Percentiles rank a stretch among this genome's conserved stretches.
These are phyloP conservation scores for Ophion slaviceki DNA, from an alignment of 2,888 invertebrate genomes.

Conservation along the genomic window DNA sequence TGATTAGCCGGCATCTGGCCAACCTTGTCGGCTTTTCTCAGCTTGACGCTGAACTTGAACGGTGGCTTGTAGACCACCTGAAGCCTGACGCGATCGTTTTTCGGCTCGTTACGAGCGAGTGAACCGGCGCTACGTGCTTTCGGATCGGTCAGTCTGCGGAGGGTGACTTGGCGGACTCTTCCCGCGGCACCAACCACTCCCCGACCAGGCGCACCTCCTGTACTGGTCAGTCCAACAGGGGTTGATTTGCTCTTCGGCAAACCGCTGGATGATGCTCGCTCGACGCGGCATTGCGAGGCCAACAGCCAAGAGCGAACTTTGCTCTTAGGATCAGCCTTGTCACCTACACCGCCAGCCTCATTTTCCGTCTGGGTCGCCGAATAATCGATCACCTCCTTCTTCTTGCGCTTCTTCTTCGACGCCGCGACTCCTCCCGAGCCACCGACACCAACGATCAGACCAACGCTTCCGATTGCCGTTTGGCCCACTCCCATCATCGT, in stretches of 20 bases:
- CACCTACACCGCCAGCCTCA: constrained; percentile 83
- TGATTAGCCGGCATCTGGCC: constrained; percentile 85
- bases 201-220: constrained; percentile 67
- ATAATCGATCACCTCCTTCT: constrained; percentile 92
- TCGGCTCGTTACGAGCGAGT: constrained; percentile 86
- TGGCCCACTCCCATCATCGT: constrained; percentile 14
- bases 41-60: constrained; percentile 93
- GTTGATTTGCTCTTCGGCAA: constrained; percentile 94
- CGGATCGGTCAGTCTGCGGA: constrained; percentile 73
- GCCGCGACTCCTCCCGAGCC: constrained; percentile 73
- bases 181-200: constrained; percentile 87
- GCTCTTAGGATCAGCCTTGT: constrained; percentile 86
- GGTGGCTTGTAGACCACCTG: constrained; percentile 95
- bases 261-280: constrained; percentile 78
- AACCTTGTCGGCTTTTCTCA: constrained; percentile 89
- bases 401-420: constrained; percentile 86
- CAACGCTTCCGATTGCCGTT: constrained; percentile 10
- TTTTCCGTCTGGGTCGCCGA: constrained; percentile 88
- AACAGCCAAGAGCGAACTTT: constrained; percentile 95
- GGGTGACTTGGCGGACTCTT: constrained; percentile 79
- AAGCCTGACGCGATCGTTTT: constrained; percentile 86
- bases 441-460: constrained; percentile 19
- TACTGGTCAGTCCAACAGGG: constrained; percentile 88
- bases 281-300: constrained; percentile 85
- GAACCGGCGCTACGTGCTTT: constrained; percentile 90